phyloP scores from a whole-genome alignment of 1,140 invertebrate species.

The Brachionus paranguensis region DNA sequence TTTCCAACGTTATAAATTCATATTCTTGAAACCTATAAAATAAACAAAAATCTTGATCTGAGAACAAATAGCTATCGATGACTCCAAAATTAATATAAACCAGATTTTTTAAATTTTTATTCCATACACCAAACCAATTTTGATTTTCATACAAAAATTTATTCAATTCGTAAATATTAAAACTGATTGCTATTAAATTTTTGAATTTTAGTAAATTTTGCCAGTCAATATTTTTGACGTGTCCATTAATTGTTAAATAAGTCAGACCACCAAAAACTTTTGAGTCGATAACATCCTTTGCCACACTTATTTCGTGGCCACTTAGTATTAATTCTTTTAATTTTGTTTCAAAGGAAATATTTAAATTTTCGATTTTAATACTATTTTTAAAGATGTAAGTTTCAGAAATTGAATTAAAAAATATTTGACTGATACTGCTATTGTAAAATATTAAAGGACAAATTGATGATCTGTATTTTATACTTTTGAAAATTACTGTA shows the following conservation, averaged over 20 bases:
- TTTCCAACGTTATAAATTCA: too few species aligned
- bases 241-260: neutral
- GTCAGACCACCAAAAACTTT: neutral
- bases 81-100: neutral
- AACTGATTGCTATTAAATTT: neutral
- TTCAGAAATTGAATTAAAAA: neutral
- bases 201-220: neutral
- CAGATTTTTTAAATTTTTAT: neutral
- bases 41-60: neutral
- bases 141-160: neutral
- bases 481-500: neutral
- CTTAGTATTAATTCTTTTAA: neutral
- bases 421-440: neutral
- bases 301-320: neutral
- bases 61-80: neutral
- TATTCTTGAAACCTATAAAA: neutral
- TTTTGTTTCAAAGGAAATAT: neutral
- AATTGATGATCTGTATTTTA: neutral
- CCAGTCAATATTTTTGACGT: neutral
- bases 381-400: neutral
- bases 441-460: neutral
- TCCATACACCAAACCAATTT: neutral
- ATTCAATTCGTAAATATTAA: neutral
- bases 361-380: neutral
- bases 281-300: neutral